These are phyloP conservation scores for Drosophila ambigua DNA, from an alignment of 1,140 invertebrate genomes.

Conservation along the genomic window DNA sequence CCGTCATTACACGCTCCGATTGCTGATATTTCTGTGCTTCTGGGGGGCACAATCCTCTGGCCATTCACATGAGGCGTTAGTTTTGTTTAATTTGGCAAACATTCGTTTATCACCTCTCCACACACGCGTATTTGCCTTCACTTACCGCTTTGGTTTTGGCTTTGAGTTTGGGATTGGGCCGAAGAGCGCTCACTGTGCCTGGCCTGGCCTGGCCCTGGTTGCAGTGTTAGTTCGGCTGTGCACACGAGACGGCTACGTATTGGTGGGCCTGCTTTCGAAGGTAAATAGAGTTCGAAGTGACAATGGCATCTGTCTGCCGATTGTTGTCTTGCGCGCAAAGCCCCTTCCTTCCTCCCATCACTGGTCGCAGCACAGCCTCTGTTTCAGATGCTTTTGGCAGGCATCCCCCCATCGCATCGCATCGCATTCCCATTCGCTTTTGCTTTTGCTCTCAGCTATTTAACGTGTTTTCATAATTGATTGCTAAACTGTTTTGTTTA, in stretches of 20 bases:
- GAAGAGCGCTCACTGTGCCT: constrained; percentile 16
- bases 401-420: not conserved
- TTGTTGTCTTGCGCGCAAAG: constrained; percentile 38
- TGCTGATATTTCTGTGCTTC: constrained; percentile 20
- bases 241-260: constrained; percentile 40
- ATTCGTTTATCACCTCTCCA: constrained; percentile 71
- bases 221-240: too few species aligned
- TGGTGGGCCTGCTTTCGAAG: constrained; percentile 37
- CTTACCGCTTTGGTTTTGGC: constrained; percentile 49
- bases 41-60: not conserved
- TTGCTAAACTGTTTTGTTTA: constrained; percentile 82
- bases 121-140: constrained; percentile 66
- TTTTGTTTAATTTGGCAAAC: constrained; percentile 71
- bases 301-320: constrained; percentile 73
- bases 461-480: constrained; percentile 82
- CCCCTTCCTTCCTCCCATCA: constrained; percentile 13
- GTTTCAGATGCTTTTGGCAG: constrained; percentile 40
- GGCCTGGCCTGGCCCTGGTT: too few species aligned
- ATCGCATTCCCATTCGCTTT: constrained; percentile 41
- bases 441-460: constrained; percentile 77
- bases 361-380: constrained; percentile 11
- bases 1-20: constrained; percentile 34
- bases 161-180: constrained; percentile 4
- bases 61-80: constrained; percentile 61
- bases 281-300: constrained; percentile 34